Percentiles rank a stretch among this genome's conserved stretches.
Evolutionary conservation across 2,888 invertebrate species (phyloP).

Genomic region (Capitulum mitella): DNA sequence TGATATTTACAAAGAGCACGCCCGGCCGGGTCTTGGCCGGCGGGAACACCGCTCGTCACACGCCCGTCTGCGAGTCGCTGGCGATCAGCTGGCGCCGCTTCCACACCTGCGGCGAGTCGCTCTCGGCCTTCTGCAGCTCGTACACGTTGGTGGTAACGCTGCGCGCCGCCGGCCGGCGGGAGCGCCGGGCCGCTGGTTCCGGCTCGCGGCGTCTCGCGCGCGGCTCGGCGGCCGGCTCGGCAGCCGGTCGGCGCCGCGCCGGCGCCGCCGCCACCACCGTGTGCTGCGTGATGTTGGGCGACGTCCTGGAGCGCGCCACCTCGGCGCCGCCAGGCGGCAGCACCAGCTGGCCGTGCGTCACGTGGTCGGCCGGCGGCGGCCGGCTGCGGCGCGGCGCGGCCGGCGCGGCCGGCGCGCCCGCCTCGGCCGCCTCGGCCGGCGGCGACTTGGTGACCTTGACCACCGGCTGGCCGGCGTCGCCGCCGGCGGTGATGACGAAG

Average conservation of each 20-base stretch:
- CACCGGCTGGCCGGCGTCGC: background rate
- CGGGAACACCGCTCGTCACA: background rate
- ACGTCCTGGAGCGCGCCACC: conserved; percentile 9
- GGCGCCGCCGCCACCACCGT: background rate
- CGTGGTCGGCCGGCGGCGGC: background rate
- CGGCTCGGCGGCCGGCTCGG: background rate
- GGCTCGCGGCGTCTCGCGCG: background rate
- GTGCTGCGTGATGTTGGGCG: background rate
- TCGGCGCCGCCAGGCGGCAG: background rate
- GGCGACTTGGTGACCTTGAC: background rate
- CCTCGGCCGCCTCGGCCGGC: background rate
- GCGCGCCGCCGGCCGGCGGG: background rate
- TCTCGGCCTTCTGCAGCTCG: conserved; percentile 1
- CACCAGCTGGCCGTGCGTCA: background rate
- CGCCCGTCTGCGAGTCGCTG: conserved; percentile 28
- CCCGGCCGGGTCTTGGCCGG: background rate
- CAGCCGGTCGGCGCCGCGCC: background rate
- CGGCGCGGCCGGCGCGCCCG: background rate
- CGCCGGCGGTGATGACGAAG: background rate
- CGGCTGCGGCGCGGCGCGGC: conserved; percentile 3
- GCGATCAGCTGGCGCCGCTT: conserved; percentile 36
- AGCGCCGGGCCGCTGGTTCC: background rate
- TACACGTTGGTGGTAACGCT: conserved; percentile 4
- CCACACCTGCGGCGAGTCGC: conserved; percentile 33
- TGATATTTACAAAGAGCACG: background rate